Base-by-base conservation (phyloP, 2,888 invertebrate species). In the Physocephala rufipes region DNA sequence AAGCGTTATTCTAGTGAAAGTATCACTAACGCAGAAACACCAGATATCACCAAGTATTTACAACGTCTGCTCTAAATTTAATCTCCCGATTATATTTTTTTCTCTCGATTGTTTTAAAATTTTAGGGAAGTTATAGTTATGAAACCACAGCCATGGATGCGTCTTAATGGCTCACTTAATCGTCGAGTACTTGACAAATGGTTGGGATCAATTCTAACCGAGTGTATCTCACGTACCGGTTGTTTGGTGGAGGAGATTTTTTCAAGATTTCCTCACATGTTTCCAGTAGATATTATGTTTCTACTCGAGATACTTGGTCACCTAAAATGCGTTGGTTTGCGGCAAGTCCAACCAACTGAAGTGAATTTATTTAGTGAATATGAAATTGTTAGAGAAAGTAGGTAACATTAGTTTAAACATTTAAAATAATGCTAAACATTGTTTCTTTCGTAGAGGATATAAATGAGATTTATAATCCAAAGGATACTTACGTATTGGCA, bases 91-190 rank as follows among this genome's bases (percentile, higher is more conserved):
- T n/a, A 24, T 65, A 13, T 5, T n/a, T 2, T 21, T 16, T 36
- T 36, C 5, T 36, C 9, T 36, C 36, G 36, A 36, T 36, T 49
- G 49, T 12, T 15, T 24, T 58, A 2, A 1, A n/a, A 12, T 58
- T 64, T 64, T 51, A 81, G 79, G 4, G 81, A 84, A 62, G 75
- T 79, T 2, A 79, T 86, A 68, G 79, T 79, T 0, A 80, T 86
- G 77, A 80, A 81, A 12, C 84, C 86, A 0, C 82, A 89, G 72
- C 93, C 93, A 0, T 95, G 95, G 95, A 89, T 91, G 70, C 88
- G 91, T 73, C 88, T 93, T 1, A 91, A 94, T 84, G 94, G 93
- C 2, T 87, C 89, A 0, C 80, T 94, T 13, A 93, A 94, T 84
- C 87, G 89, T 15, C 87, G 90, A 24, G 89, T 91, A 3, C 86